Evolutionary conservation across 2,888 invertebrate genomes (phyloP).

Genomic region (Vandiemenella viatica): DNA sequence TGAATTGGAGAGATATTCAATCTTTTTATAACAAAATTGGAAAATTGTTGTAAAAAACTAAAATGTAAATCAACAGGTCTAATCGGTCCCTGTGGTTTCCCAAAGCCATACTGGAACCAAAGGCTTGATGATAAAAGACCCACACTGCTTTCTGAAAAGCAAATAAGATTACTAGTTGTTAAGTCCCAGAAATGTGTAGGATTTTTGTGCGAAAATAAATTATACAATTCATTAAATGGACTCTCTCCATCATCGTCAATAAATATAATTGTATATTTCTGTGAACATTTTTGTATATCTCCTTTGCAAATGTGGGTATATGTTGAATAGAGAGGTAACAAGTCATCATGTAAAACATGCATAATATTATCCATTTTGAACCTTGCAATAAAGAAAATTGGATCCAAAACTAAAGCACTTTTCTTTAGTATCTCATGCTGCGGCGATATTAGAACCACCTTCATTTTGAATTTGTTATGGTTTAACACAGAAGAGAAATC

Average conservation of each 20-base stretch:
- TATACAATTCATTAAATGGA: conserved; percentile 25
- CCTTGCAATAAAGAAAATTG: conserved; percentile 24
- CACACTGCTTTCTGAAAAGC: conserved; percentile 26
- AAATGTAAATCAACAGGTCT: conserved; percentile 17
- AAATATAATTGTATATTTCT: conserved; percentile 22
- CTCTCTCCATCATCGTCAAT: conserved; percentile 23
- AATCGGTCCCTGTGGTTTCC: conserved; percentile 28
- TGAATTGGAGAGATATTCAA: conserved; percentile 11
- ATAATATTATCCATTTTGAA: conserved; percentile 37
- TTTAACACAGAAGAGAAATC: conserved; percentile 27
- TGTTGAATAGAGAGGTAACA: conserved; percentile 30
- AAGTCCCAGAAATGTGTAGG: conserved; percentile 19
- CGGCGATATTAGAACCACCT: conserved; percentile 18
- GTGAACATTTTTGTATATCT: conserved; percentile 16
- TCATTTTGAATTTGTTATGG: conserved; percentile 27
- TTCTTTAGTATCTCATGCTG: conserved; percentile 6
- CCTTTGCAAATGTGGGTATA: conserved; percentile 22
- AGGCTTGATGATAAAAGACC: conserved; percentile 27
- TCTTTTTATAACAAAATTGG: conserved; percentile 18
- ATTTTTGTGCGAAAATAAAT: conserved; percentile 21
- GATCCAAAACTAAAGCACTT: conserved; percentile 2
- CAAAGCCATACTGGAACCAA: conserved; percentile 37
- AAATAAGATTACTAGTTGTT: conserved; percentile 20
- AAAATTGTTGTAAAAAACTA: conserved; percentile 19
- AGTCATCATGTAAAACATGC: conserved; percentile 37